Conservation (phyloP, 2,888 invertebrate species). For the Melinopterus prodromus region DNA sequence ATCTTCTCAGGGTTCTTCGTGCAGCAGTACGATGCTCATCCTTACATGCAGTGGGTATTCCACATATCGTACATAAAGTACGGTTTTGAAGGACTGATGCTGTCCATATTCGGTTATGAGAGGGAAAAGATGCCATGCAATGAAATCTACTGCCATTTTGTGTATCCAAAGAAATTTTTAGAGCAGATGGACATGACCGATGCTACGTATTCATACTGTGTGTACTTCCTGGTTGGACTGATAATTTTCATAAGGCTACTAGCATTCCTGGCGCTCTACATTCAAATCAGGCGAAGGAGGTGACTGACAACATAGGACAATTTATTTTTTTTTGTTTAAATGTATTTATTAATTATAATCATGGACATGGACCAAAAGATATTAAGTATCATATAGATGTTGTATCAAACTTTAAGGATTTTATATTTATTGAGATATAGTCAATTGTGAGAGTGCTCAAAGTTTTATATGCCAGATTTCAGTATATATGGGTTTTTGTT, state of each 20-base stretch:
- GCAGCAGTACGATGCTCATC: constrained; percentile 81
- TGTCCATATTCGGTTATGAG: constrained; percentile 84
- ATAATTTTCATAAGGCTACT: constrained; percentile 69
- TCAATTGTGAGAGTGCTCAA: constrained; percentile 14
- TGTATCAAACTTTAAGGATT: constrained; percentile 7
- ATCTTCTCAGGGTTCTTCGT: constrained; percentile 95
- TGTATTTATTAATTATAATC: constrained; percentile 12
- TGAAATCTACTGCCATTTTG: constrained; percentile 78
- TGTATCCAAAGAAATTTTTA: constrained; percentile 76
- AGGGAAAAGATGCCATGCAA: constrained; percentile 78
- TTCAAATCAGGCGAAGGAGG: constrained; percentile 33
- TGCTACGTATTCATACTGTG: constrained; percentile 72
- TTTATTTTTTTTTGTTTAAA: constrained; percentile 12
- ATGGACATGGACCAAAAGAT: constrained; percentile 20
- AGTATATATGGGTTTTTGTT: not conserved
- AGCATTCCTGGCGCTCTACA: constrained; percentile 60
- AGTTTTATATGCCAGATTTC: not conserved
- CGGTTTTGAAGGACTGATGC: constrained; percentile 83
- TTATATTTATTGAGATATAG: not conserved
- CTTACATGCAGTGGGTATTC: constrained; percentile 83
- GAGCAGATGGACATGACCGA: constrained; percentile 74
- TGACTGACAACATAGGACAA: constrained; percentile 23
- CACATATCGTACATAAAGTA: constrained; percentile 90
- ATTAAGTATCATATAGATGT: constrained; percentile 13
- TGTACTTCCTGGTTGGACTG: constrained; percentile 70